Percentiles rank a stretch among this genome's conserved stretches.
Evolutionary conservation across 2,113 vertebrate species (phyloP).

Genomic region (Cyprinodon tularosa): DNA sequence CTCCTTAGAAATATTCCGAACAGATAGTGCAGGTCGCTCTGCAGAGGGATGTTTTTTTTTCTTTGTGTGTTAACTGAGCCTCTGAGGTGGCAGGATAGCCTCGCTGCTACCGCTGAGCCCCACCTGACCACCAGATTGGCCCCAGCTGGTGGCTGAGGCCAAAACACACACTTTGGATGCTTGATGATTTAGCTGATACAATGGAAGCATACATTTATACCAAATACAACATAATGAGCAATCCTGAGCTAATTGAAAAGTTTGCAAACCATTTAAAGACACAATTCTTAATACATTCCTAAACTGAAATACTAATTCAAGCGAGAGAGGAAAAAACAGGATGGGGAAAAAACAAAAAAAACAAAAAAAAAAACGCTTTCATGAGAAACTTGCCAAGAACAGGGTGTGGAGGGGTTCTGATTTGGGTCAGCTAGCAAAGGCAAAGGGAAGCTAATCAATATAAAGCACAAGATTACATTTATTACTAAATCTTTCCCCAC

Average conservation of each 20-base stretch:
- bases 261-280: not conserved
- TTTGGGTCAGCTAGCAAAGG: not conserved
- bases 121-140: constrained; percentile 77
- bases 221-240: not conserved
- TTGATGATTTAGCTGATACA: constrained; percentile 27
- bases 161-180: constrained; percentile 43
- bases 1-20: not conserved
- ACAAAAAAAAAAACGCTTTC: too few relatives aligned
- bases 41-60: constrained; percentile 19
- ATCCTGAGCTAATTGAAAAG: not conserved
- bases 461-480: too few relatives aligned
- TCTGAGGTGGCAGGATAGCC: constrained; percentile 53
- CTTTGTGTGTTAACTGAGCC: constrained; percentile 37
- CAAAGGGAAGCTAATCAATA: too few relatives aligned
- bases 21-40: not conserved
- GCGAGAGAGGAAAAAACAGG: not conserved
- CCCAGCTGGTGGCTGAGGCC: constrained; percentile 64
- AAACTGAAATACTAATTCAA: not conserved
- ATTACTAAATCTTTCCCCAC: too few relatives aligned
- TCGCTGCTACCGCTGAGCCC: constrained; percentile 53
- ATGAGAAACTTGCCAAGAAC: too few relatives aligned
- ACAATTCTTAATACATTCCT: not conserved
- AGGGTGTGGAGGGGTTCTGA: not conserved
- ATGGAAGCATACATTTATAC: not conserved
- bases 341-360: not conserved